Evolutionary conservation across 2,113 vertebrate species (phyloP), one percentile per base, ranked within the genome.

Genomic region (Gadus macrocephalus): DNA sequence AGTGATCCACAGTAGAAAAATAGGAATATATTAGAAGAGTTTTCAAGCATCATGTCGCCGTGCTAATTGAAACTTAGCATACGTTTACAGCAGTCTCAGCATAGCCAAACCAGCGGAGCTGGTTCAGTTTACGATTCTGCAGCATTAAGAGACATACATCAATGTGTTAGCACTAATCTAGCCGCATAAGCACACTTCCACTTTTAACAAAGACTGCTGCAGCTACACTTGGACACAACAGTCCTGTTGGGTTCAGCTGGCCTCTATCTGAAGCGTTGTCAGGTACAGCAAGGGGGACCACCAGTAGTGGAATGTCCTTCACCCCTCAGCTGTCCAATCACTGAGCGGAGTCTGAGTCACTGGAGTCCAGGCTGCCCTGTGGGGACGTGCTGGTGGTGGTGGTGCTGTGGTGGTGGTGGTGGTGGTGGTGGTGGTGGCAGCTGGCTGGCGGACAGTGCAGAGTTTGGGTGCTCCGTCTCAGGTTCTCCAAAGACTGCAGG

Each of bases 401-500:
- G 86, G 84, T 81, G 42, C 92, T 85, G 67, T 85, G 92, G 65
- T 90, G 92, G 75, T 49, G 38, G 38, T 42, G 38, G 91, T 89
- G 42, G 9, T 49, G 42, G 8, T 49, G 82, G 91, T 88, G 53
- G 84, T 77, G 86, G 67, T 85, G 64, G 73, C 88, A 65, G 70
- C 83, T 64, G 88, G 80, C 0, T 14, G 92, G 85, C 68, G 92
- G 42, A 49, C 42, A 88, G 62, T 92, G 86, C 72, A 95, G 93
- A 79, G 93, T 94, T 88, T 97, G 95, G 2, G 96, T 95, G 93
- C 96, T 96, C 87, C 95, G 85, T 73, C 95, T 88, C 83, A 98
- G 93, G 79, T 95, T 97, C 92, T 98, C 97, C 87, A 98, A 85
- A 3, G 95, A 97, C 90, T 97, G 96, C 86, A 98, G 87, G 87